These are phyloP conservation scores for Origma solitaria DNA, from an alignment of 2,113 vertebrate genomes.

Conservation along the genomic window DNA sequence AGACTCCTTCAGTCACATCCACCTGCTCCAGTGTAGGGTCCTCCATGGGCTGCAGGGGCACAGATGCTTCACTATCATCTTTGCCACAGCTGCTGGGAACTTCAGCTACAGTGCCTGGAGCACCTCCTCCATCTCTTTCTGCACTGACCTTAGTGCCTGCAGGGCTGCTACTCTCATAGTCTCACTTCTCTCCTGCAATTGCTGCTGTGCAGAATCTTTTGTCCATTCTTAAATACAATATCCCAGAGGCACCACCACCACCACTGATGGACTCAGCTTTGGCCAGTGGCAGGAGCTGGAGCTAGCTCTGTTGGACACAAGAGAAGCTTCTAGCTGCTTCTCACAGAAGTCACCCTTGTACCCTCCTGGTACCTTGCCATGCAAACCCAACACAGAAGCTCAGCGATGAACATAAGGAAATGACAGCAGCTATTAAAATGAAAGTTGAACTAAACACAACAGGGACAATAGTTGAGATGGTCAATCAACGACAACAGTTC, in stretches of 20 bases:
- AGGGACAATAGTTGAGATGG: neutral
- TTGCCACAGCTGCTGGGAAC: fast-evolving
- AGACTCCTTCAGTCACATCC: neutral
- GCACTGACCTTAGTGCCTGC: neutral
- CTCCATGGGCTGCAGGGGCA: neutral
- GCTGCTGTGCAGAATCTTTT: neutral
- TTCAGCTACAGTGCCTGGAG: neutral
- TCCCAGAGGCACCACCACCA: neutral
- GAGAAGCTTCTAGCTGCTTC: neutral
- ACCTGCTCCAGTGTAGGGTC: neutral
- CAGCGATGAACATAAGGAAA: neutral
- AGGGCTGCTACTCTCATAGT: neutral
- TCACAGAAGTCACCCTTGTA: neutral
- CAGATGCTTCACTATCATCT: neutral
- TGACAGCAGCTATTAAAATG: neutral
- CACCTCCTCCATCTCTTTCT: neutral
- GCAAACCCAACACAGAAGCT: neutral
- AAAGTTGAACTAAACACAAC: neutral
- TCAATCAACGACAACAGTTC: neutral
- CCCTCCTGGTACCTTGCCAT: neutral
- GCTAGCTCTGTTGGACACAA: neutral
- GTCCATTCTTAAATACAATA: neutral
- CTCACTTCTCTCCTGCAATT: neutral
- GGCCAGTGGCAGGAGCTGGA: fast-evolving
- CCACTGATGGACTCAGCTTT: neutral